Percentiles rank a stretch among this genome's conserved stretches.
phyloP scores from a whole-genome alignment of 2,888 invertebrate species.

The Pachycephus smyrnensis region DNA sequence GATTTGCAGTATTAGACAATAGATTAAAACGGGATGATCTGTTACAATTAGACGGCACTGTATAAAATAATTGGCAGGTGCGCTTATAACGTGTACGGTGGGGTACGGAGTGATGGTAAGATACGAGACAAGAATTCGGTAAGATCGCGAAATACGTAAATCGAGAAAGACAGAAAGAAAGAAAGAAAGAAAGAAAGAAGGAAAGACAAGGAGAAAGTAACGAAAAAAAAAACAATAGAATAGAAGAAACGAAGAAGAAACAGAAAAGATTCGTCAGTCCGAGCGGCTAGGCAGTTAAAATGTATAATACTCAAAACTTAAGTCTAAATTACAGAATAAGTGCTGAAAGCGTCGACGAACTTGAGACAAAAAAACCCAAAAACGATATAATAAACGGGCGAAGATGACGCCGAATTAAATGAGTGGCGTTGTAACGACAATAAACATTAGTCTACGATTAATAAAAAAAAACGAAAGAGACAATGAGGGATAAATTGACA shows the following conservation, averaged over 20 bases:
- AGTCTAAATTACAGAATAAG: background rate
- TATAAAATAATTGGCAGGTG: background rate
- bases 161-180: slow-evolving; percentile 4
- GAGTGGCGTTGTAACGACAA: background rate
- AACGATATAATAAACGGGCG: background rate
- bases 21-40: background rate
- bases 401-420: background rate
- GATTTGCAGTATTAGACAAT: background rate
- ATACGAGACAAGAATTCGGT: slow-evolving; percentile 4
- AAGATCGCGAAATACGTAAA: slow-evolving; percentile 1
- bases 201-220: slow-evolving; percentile 18
- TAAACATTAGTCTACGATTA: background rate
- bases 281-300: slow-evolving; percentile 11
- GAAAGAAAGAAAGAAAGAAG: slow-evolving; percentile 7
- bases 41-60: background rate
- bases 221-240: slow-evolving; percentile 8
- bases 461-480: background rate
- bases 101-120: slow-evolving; percentile 9
- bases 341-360: background rate
- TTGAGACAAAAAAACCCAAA: background rate
- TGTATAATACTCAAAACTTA: slow-evolving; percentile 12
- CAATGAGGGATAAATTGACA: background rate
- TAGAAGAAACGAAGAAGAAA: slow-evolving; percentile 10
- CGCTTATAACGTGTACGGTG: background rate
- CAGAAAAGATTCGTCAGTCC: slow-evolving; percentile 3